These are phyloP conservation scores for Ascaphus truei DNA, from an alignment of 2,113 vertebrate species.

Conservation along the genomic window DNA sequence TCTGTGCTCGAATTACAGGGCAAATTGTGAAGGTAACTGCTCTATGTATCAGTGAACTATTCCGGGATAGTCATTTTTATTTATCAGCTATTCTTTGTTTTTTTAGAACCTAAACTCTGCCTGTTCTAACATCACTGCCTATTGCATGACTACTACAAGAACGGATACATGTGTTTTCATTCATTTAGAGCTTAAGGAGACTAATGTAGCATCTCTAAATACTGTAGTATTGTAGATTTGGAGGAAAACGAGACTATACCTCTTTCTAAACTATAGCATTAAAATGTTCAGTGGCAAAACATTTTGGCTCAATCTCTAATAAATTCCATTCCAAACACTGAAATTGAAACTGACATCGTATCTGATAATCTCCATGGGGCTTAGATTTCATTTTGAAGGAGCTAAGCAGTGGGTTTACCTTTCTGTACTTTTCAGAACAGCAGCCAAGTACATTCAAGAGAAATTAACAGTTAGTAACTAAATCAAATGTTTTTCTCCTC, in stretches of 20 bases:
- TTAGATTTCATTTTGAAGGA: constrained; percentile 1
- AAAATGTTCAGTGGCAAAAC: neutral
- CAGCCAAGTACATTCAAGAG: constrained; percentile 10
- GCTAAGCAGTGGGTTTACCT: constrained; percentile 3
- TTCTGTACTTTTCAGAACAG: constrained; percentile 5
- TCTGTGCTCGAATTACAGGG: no score
- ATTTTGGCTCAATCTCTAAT: constrained; percentile 21
- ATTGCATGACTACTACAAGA: neutral
- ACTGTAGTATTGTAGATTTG: neutral
- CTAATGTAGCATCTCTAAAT: no score
- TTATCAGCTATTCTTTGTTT: neutral
- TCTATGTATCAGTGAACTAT: neutral
- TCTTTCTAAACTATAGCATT: neutral
- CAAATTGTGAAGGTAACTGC: no score
- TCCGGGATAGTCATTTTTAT: neutral
- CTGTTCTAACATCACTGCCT: neutral
- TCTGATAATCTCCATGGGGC: constrained; percentile 8
- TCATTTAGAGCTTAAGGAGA: neutral
- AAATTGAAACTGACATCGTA: constrained; percentile 26
- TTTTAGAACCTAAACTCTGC: neutral
- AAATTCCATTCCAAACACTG: constrained; percentile 24
- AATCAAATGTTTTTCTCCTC: neutral
- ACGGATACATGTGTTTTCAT: no score
- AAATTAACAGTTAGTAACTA: constrained; percentile 10
- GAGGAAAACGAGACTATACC: neutral